Evolutionary conservation across 2,888 invertebrate genomes (phyloP), one percentile per base, ranked within the genome.

Genomic region (Monopis laevigella): DNA sequence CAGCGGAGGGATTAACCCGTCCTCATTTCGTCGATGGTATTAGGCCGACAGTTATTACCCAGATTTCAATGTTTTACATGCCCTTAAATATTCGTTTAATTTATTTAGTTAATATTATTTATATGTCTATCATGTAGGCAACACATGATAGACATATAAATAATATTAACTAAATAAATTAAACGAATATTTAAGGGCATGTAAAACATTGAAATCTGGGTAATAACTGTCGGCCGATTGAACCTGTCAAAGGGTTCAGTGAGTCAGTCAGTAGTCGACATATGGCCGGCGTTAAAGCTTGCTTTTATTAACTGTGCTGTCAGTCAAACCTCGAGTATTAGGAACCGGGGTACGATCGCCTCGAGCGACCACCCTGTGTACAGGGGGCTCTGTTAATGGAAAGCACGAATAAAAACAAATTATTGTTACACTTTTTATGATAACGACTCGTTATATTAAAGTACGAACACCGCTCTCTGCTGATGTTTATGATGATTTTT

Each of bases 291-390:
- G 67, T 75, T 71, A 68, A 59, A 47, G 52, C 45, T 55, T 48
- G 64, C 59, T 65, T 74, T 75, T 77, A 80, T 80, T 72, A 77
- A 77, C 73, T 67, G 56, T 57, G 55, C 54, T 75, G 72, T 77
- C 72, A 77, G 72, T 68, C 77, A 74, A 75, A 66, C 71, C 60
- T 63, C 59, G 55, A 61, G 74, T 68, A 75, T 75, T 73, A 75
- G 65, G 62, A 27, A 12, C 17, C 10, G 12, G 17, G 17, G 36
- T 21, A 21, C 36, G 21, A 50, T 49, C 56, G 61, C 54, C 49
- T 56, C 54, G 54, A 60, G 61, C 59, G 53, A 54, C 59, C 55
- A 61, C 14, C 44, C 41, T n/a, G 36, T 48, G 24, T 59, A 69
- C 56, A 65, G 65, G 55, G 12, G 59, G 68, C 38, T 51, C 30